Base-by-base conservation (phyloP, 2,113 vertebrate species). In the Coregonus clupeaformis region DNA sequence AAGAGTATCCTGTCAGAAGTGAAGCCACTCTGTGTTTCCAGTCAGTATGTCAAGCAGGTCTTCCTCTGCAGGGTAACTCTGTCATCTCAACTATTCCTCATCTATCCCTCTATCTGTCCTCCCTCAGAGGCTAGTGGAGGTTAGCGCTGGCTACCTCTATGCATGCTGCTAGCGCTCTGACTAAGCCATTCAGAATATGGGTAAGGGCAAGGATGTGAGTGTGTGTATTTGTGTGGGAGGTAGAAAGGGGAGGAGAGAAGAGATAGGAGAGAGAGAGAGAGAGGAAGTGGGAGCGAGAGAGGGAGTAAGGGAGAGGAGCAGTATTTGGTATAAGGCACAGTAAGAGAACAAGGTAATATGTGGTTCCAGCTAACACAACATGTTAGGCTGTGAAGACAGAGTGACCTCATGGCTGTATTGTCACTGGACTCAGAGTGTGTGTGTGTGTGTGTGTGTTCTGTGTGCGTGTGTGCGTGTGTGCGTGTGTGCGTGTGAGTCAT, bases 101-200 rank as follows among this genome's bases (percentile, higher is more conserved):
- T 89, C 14, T 18, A 52, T 52, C 5, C 49, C 14, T 45, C 42
- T 14, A 5, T 52, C 49, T 52, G 5, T 92, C 89, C 92, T 93
- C 84, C 89, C 92, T 93, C 84, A 75, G 74, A 87, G 92, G 92
- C 85, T 1, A 93, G 76, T 85, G 82, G 90, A 91, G 85, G 20
- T 14, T 18, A 20, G 84, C 91, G 87, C 87, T 82, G 90, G 88
- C 84, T 85, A 87, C 89, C 49, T 18, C 4, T 52, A 18, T 52
- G 16, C 49, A 52, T 67, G 64, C 30, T 18, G 64, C 16, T 89
- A 89, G 77, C 49, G 16, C 49, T 52, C 49, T 68, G 85, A 92
- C 92, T 89, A 82, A 94, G 89, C 91, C 87, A 92, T 92, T 93
- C 87, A 89, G 83, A 91, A 87, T 84, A 88, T 87, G 90, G 77